These are phyloP conservation scores for Vulpes ferrilata DNA, from an alignment of 2,113 vertebrate genomes.

Conservation along the genomic window DNA sequence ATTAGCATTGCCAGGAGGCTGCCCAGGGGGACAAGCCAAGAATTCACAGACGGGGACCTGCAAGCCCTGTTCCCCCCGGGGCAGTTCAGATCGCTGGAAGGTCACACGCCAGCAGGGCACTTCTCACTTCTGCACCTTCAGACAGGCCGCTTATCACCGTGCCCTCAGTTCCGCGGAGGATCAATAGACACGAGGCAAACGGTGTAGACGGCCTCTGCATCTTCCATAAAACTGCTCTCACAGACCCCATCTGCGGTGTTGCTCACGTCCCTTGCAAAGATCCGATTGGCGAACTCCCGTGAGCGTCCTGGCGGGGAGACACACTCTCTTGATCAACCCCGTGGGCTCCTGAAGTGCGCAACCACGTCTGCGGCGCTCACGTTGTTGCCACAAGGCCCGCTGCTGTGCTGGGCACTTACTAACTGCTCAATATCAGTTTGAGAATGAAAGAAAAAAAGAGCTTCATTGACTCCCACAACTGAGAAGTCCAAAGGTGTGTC, in stretches of 20 bases:
- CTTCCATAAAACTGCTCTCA: neutral
- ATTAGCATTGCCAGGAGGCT: conserved; percentile 34
- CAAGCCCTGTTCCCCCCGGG: neutral
- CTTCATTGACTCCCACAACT: neutral
- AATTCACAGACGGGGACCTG: neutral
- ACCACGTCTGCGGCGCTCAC: neutral
- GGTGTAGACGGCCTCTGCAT: neutral
- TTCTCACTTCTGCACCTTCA: conserved; percentile 32
- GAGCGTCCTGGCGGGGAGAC: neutral
- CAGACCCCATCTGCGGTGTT: conserved; percentile 6
- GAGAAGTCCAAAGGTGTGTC: neutral
- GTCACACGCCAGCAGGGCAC: rapidly evolving
- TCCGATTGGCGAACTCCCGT: conserved; percentile 7
- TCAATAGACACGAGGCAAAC: conserved; percentile 8
- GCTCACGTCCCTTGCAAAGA: conserved; percentile 20
- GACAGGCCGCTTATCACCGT: neutral
- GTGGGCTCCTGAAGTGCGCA: neutral
- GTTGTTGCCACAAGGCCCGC: neutral
- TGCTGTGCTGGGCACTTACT: neutral
- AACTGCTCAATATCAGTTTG: neutral
- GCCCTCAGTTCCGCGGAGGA: neutral
- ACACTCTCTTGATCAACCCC: conserved; percentile 5
- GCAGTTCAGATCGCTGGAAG: neutral
- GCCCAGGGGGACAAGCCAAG: neutral
- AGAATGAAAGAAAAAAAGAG: neutral